Evolutionary conservation across 2,888 invertebrate genomes (phyloP).

Genomic region (Eurytoma adleriae): DNA sequence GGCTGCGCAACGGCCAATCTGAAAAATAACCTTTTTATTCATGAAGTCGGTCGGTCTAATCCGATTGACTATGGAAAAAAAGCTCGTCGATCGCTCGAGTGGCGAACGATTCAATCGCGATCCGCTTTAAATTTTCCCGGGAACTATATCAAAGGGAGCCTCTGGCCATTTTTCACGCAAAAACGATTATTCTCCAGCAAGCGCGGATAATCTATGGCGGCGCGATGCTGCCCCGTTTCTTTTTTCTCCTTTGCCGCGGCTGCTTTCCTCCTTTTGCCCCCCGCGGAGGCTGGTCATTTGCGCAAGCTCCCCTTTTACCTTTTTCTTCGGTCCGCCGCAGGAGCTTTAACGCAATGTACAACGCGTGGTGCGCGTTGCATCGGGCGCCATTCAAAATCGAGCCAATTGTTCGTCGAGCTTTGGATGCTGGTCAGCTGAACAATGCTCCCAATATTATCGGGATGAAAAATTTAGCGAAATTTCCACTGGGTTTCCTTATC

Average conservation of each 20-base stretch:
- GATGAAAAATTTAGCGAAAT: background rate
- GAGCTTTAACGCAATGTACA: slow-evolving; percentile 15
- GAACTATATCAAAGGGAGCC: slow-evolving; percentile 29
- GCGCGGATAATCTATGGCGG: slow-evolving; percentile 41
- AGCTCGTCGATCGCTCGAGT: slow-evolving; percentile 51
- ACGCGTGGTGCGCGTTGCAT: background rate
- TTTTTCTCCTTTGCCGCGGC: background rate
- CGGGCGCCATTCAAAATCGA: background rate
- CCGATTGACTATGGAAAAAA: slow-evolving; percentile 66
- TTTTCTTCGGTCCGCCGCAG: slow-evolving; percentile 13
- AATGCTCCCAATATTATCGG: slow-evolving; percentile 24
- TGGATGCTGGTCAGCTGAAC: slow-evolving; percentile 1
- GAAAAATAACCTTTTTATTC: slow-evolving; percentile 74
- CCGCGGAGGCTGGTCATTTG: slow-evolving; percentile 1
- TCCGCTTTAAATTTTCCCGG: slow-evolving; percentile 60
- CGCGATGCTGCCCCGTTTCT: background rate
- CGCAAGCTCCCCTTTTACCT: slow-evolving; percentile 2
- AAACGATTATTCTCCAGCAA: slow-evolving; percentile 59
- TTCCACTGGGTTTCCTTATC: too few species aligned
- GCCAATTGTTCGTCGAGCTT: background rate
- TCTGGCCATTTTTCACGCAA: slow-evolving; percentile 48
- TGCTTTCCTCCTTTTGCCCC: slow-evolving; percentile 11
- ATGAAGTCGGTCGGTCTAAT: slow-evolving; percentile 69
- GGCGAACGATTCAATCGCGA: slow-evolving; percentile 64
- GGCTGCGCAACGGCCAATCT: slow-evolving; percentile 26